Conservation (phyloP, 2,113 vertebrate genomes). For the Leiothrix lutea region DNA sequence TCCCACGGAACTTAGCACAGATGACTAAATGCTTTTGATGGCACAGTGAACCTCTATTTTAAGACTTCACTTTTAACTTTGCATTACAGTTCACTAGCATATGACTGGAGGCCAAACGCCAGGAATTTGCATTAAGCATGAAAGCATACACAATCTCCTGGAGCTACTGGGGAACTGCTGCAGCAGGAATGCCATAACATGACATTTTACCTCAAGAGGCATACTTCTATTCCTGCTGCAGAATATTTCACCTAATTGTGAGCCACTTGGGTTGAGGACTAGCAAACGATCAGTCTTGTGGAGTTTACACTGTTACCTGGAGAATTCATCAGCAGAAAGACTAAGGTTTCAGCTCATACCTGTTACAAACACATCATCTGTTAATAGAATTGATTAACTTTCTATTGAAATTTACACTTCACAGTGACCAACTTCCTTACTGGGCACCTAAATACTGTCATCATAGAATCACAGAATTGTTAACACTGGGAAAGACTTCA, state of each 20-base stretch:
- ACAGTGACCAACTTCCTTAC: not conserved
- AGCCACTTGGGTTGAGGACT: not conserved
- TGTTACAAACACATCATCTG: not conserved
- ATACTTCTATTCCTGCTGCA: not conserved
- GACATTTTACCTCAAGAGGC: not conserved
- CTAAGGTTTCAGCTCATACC: not conserved
- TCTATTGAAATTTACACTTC: not conserved
- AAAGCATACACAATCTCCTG: not conserved
- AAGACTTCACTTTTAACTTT: not conserved
- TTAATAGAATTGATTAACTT: not conserved
- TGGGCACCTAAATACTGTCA: not conserved
- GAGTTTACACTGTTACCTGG: not conserved
- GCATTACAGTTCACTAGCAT: not conserved
- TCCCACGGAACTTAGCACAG: slow-evolving; percentile 17
- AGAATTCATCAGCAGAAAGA: not conserved
- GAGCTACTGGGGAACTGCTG: not conserved
- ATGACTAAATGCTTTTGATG: slow-evolving; percentile 25
- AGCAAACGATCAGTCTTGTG: not conserved
- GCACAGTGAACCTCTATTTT: slow-evolving; percentile 39
- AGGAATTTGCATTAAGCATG: not conserved
- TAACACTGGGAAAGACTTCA: not conserved
- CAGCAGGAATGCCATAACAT: not conserved
- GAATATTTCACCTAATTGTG: not conserved
- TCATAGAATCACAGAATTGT: not conserved
- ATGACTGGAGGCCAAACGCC: not conserved